A percentile compares a stretch with the other conserved stretches of the same genome.
These are phyloP conservation scores for Cairina moschata DNA, from an alignment of 2,113 vertebrate genomes.

Conservation along the genomic window DNA sequence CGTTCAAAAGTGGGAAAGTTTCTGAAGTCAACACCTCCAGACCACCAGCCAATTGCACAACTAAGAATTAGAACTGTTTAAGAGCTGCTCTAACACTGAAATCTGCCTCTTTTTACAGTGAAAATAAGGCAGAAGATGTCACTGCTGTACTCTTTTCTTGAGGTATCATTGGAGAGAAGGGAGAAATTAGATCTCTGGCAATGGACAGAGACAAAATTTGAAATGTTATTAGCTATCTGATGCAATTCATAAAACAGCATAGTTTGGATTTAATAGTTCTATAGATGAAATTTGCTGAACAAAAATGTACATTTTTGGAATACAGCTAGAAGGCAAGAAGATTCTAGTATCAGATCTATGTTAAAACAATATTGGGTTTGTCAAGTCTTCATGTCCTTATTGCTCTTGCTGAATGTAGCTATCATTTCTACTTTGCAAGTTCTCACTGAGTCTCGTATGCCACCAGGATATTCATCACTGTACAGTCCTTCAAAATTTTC, in stretches of 20 bases:
- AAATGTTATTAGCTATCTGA: neutral
- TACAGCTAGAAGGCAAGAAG: neutral
- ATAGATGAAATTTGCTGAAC: neutral
- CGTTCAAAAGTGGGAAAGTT: neutral
- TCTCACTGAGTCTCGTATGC: neutral
- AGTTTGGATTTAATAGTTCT: neutral
- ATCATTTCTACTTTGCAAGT: neutral
- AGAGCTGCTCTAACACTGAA: neutral
- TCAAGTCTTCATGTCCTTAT: neutral
- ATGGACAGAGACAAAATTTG: neutral
- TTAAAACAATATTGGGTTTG: neutral
- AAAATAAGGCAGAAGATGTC: neutral
- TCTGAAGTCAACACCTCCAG: neutral
- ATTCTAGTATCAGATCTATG: neutral
- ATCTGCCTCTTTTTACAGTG: neutral
- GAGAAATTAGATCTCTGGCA: neutral
- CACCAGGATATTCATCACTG: neutral
- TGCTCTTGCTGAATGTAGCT: conserved; percentile 1
- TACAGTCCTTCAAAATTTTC: neutral
- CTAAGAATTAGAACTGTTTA: neutral
- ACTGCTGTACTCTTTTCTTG: neutral
- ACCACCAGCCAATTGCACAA: neutral
- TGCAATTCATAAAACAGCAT: neutral
- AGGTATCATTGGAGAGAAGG: neutral
- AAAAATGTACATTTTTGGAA: neutral